phyloP scores from a whole-genome alignment of 2,888 invertebrate genomes.

The Mechanitis mazaeus region DNA sequence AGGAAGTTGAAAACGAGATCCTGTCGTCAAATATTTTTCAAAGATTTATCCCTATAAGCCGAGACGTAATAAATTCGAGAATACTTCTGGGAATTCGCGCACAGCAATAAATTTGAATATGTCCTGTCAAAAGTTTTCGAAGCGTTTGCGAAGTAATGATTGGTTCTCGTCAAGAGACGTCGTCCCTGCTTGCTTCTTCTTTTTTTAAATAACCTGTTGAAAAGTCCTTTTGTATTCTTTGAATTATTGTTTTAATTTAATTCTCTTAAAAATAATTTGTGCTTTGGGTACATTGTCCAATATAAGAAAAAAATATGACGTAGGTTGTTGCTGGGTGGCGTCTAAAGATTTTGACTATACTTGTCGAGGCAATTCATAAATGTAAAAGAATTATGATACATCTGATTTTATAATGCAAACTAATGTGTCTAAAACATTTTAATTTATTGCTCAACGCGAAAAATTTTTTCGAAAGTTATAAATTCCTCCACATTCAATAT shows the following conservation, averaged over 20 bases:
- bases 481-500: constrained; percentile 14
- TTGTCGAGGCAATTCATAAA: too few species aligned
- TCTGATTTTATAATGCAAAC: too few species aligned
- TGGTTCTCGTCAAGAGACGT: constrained; percentile 51
- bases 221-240: neutral
- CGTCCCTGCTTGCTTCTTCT: constrained; percentile 18
- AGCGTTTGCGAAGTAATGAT: constrained; percentile 58
- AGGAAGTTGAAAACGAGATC: constrained; percentile 27
- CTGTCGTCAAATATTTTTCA: constrained; percentile 33
- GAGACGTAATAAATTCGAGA: constrained; percentile 36
- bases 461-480: constrained; percentile 6
- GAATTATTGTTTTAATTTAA: neutral
- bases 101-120: constrained; percentile 25
- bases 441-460: too few species aligned
- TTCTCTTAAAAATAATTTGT: neutral
- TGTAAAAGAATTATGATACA: too few species aligned
- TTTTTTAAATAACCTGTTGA: neutral
- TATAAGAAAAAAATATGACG: too few species aligned
- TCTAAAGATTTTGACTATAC: too few species aligned
- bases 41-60: constrained; percentile 32
- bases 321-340: too few species aligned
- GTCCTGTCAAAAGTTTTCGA: constrained; percentile 38
- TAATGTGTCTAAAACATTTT: too few species aligned
- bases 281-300: neutral
- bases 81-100: constrained; percentile 37